Percentiles rank a stretch among this genome's conserved stretches.
Conservation (phyloP, 2,888 invertebrate species). For the Philereme vetulata region DNA sequence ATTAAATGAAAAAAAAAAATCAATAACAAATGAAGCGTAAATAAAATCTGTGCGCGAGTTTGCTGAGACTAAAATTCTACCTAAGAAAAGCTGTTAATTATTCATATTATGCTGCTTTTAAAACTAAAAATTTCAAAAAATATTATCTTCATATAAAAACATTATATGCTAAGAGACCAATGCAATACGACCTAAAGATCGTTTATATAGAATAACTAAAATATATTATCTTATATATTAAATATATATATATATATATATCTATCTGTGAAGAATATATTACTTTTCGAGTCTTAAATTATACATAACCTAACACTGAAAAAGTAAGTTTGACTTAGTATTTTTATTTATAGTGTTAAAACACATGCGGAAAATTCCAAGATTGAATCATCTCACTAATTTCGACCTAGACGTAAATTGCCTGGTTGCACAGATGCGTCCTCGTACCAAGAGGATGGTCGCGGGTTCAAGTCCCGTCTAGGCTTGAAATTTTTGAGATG, state of each 20-base stretch:
- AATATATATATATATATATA: no score
- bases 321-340: constrained; percentile 65
- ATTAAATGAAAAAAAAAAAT: constrained; percentile 52
- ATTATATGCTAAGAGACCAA: constrained; percentile 63
- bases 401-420: no score
- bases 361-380: no score
- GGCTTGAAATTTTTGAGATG: no score
- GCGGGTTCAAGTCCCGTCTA: no score
- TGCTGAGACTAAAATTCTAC: constrained; percentile 33
- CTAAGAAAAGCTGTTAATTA: constrained; percentile 32
- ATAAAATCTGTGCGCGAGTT: constrained; percentile 43
- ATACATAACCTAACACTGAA: constrained; percentile 76
- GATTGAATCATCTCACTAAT: no score
- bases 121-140: constrained; percentile 54
- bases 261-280: constrained; percentile 61
- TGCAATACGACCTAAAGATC: constrained; percentile 46
- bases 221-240: constrained; percentile 43
- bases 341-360: no score
- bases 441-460: no score
- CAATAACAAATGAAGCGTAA: constrained; percentile 43
- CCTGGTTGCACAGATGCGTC: no score
- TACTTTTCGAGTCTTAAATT: constrained; percentile 75
- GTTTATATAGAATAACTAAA: constrained; percentile 51
- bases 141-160: constrained; percentile 58
- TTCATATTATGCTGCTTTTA: constrained; percentile 28